Evolutionary conservation across 2,113 vertebrate genomes (phyloP).

Genomic region (Globicephala melas): DNA sequence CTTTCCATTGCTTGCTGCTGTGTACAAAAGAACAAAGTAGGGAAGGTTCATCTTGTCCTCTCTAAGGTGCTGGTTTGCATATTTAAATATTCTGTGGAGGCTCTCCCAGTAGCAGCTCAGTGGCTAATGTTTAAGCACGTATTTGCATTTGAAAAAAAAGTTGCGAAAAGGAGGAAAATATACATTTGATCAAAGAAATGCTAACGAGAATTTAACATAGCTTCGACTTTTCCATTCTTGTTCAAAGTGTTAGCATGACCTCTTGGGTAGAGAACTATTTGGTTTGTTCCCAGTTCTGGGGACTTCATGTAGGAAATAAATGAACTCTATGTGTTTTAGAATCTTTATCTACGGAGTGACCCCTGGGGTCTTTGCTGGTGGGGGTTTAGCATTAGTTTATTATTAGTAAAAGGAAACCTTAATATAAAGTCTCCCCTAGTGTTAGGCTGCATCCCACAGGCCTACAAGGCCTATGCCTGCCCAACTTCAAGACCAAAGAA

Average conservation of each 20-base stretch:
- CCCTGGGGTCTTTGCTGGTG: not conserved
- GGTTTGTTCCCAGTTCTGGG: slow-evolving; percentile 14
- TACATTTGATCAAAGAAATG: slow-evolving; percentile 65
- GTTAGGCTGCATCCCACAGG: not conserved
- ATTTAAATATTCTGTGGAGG: slow-evolving; percentile 60
- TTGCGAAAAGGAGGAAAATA: slow-evolving; percentile 49
- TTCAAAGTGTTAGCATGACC: slow-evolving; percentile 25
- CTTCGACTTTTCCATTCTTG: slow-evolving; percentile 38
- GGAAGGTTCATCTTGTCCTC: slow-evolving; percentile 61
- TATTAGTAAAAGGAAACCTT: not conserved
- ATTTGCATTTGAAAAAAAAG: slow-evolving; percentile 69
- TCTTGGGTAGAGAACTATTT: slow-evolving; percentile 8
- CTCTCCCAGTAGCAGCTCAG: slow-evolving; percentile 44
- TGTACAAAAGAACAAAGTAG: slow-evolving; percentile 57
- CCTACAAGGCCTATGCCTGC: not conserved
- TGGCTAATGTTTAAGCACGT: slow-evolving; percentile 70
- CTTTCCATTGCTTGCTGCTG: slow-evolving; percentile 33
- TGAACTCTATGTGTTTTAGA: not conserved
- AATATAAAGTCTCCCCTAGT: not conserved
- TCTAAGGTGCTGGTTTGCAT: slow-evolving; percentile 65
- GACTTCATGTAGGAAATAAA: slow-evolving; percentile 30
- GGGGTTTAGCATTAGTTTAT: not conserved
- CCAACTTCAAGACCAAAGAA: not conserved
- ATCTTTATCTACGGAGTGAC: not conserved
- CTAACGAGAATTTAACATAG: slow-evolving; percentile 51